Evolutionary conservation across 2,113 vertebrate genomes (phyloP), one percentile per base, ranked within the genome.

Genomic region (Theristicus caerulescens): DNA sequence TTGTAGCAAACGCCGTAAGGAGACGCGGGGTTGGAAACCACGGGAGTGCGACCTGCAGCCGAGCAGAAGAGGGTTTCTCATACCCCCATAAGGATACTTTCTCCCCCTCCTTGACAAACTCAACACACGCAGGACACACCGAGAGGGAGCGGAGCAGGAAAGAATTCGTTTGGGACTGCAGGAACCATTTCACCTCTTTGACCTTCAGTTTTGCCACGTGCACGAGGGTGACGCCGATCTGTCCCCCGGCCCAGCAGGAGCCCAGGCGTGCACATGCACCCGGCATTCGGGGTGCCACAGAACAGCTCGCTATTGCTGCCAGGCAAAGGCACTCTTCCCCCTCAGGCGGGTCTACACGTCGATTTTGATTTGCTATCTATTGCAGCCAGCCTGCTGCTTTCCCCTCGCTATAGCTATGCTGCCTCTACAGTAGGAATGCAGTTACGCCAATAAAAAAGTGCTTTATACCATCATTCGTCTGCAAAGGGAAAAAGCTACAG

Each of bases 61-160:
- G 0, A 22, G 47, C n/a, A 26, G 52, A 4, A 7, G 10, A 1
- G 8, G 7, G 21, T 7, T 51, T 31, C 62, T 24, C 16, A 2
- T 2, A 0, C 27, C 18, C 6, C 6, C 27, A 2, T 3, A 3
- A 16, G 4, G 20, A 3, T 3, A 9, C 54, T 18, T 34, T 4
- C 38, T 21, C 32, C 55, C n/a, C 26, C 13, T n/a, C 44, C 74
- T 14, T 22, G 1, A 34, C 65, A 8, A 55, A 64, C 51, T 22
- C 54, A 3, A 9, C 27, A 0, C 1, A 13, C 34, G 0, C 61
- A 3, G 46, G 26, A 17, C 44, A 3, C 44, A 1, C 7, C 7
- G 1, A 31, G 55, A 44, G 69, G 42, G 55, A 13, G 27, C 7
- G 2, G 19, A 42, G 36, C n/a, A 3, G 17, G 21, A 3, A 7